These are phyloP conservation scores for Chelonia mydas DNA, from an alignment of 2,797 vertebrate species.

Conservation along the genomic window DNA sequence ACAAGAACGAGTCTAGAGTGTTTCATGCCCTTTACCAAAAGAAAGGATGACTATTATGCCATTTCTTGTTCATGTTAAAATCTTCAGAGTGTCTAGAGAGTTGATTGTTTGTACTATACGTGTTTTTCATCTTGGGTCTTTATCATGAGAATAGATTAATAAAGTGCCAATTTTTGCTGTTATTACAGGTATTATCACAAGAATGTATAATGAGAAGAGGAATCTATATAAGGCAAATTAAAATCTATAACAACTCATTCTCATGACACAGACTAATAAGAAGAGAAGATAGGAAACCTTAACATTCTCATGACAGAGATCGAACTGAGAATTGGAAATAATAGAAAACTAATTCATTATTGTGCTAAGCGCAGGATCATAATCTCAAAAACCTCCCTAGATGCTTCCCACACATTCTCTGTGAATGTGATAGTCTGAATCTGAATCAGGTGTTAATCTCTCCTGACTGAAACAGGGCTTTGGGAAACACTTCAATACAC, in stretches of 20 bases:
- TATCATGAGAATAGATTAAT: conserved; percentile 41
- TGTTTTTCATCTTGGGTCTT: conserved; percentile 14
- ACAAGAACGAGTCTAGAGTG: not conserved
- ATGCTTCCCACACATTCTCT: not conserved
- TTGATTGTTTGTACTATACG: not conserved
- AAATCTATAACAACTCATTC: conserved; percentile 31
- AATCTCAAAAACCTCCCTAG: not conserved
- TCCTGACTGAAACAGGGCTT: not conserved
- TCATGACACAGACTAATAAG: conserved; percentile 25
- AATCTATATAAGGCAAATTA: conserved; percentile 47
- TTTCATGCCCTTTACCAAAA: conserved; percentile 5
- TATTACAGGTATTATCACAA: conserved; percentile 31
- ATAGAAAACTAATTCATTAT: conserved; percentile 8
- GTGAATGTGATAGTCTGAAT: not conserved
- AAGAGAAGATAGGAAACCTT: conserved; percentile 30
- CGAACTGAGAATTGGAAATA: conserved; percentile 21
- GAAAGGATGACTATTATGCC: not conserved
- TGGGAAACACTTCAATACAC: not conserved
- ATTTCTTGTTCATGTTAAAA: conserved; percentile 12
- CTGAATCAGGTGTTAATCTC: not conserved
- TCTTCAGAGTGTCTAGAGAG: conserved; percentile 9
- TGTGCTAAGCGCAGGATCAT: not conserved
- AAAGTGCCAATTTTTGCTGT: conserved; percentile 25
- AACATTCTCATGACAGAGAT: conserved; percentile 25
- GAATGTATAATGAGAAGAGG: conserved; percentile 38